Conservation (phyloP, 2,113 vertebrate species). For the Boleophthalmus pectinirostris region DNA sequence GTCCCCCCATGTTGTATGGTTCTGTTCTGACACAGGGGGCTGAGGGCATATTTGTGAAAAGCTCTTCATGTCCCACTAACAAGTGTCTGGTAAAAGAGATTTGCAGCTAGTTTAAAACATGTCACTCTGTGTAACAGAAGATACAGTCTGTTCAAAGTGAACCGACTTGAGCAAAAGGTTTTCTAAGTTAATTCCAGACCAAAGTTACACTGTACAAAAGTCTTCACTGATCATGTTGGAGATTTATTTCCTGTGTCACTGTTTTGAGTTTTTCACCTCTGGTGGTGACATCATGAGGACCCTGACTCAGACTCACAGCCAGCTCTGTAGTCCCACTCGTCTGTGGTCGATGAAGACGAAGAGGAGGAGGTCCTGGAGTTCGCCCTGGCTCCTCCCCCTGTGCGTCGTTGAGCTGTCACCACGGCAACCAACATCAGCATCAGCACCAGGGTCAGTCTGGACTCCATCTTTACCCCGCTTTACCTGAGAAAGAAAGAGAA, state of each 20-base stretch:
- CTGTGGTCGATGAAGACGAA: conserved; percentile 6
- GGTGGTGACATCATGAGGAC: conserved; percentile 28
- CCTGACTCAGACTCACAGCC: conserved; percentile 71
- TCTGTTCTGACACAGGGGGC: too few relatives aligned
- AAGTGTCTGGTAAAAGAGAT: too few relatives aligned
- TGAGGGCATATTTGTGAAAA: too few relatives aligned
- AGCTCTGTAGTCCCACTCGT: conserved; percentile 79
- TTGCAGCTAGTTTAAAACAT: too few relatives aligned
- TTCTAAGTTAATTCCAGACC: too few relatives aligned
- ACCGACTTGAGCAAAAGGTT: too few relatives aligned
- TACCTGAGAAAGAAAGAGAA: conserved; percentile 30
- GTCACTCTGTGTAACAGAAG: too few relatives aligned
- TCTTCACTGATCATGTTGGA: not conserved
- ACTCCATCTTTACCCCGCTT: conserved; percentile 56
- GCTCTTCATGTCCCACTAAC: too few relatives aligned
- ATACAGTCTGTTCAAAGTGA: too few relatives aligned
- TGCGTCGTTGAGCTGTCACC: conserved; percentile 64
- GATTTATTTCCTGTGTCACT: not conserved
- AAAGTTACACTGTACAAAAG: not conserved
- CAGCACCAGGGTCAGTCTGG: conserved; percentile 64
- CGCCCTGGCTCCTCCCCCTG: conserved; percentile 11
- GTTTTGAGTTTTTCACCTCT: conserved; percentile 31
- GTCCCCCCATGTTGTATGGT: too few relatives aligned
- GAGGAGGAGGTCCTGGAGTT: not conserved
- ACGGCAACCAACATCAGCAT: conserved; percentile 50